A percentile compares a stretch with the other conserved stretches of the same genome.
phyloP scores from a whole-genome alignment of 35 echinoderm and acorn worm species.

The Ophiothrix spiculata region DNA sequence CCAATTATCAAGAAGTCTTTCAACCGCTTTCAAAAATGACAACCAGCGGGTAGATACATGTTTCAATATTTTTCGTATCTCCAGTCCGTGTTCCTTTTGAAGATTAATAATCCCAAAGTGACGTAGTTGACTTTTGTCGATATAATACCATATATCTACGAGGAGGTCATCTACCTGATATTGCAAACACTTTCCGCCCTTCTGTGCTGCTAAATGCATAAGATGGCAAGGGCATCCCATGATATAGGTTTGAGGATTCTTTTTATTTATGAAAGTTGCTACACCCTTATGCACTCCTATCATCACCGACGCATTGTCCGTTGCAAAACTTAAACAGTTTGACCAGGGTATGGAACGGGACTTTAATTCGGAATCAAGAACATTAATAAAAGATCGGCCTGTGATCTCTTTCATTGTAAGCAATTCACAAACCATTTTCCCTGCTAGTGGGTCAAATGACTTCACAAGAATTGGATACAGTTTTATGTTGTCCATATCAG shows the following conservation, averaged over 20 bases:
- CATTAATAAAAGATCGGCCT: conserved; percentile 28
- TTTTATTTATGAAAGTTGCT: conserved; percentile 18
- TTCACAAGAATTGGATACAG: neutral
- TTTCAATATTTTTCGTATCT: conserved; percentile 53
- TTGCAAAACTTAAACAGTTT: conserved; percentile 48
- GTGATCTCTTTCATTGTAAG: conserved; percentile 26
- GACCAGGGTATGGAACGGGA: conserved; percentile 29
- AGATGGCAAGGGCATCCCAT: conserved; percentile 18
- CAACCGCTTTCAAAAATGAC: too few species aligned
- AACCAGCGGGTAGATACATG: conserved; percentile 54
- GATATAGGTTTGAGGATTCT: conserved; percentile 24
- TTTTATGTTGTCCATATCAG: conserved; percentile 6
- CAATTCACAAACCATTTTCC: conserved; percentile 11
- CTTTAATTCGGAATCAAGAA: conserved; percentile 29
- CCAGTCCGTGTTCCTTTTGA: conserved; percentile 33
- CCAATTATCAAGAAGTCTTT: too few species aligned
- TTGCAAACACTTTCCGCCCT: conserved; percentile 25
- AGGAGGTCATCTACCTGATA: conserved; percentile 39
- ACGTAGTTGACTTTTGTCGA: conserved; percentile 48
- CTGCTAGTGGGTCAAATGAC: conserved; percentile 9
- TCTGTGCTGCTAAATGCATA: conserved; percentile 46
- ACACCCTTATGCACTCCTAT: conserved; percentile 39
- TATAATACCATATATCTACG: conserved; percentile 43
- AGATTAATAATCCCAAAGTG: conserved; percentile 31
- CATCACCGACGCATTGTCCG: conserved; percentile 65